Evolutionary conservation across 1,140 invertebrate species (phyloP).

Genomic region (Macrostomum lignano): DNA sequence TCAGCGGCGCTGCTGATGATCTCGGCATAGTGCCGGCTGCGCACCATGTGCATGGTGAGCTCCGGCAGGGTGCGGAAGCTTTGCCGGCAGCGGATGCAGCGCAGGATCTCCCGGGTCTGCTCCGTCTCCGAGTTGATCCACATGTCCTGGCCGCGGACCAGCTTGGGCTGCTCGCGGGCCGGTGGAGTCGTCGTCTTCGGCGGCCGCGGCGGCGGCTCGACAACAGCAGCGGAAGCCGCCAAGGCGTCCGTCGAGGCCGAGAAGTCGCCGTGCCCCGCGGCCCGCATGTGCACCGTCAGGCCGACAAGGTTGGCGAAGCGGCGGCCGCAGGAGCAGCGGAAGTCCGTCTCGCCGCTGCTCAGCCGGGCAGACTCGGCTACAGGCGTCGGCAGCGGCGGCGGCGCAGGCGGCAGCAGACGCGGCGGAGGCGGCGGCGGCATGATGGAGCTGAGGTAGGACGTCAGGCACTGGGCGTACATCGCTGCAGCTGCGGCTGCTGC

Average conservation of each 20-base stretch:
- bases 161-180: constrained; percentile 32
- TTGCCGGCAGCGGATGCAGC: constrained; percentile 95
- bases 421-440: no score
- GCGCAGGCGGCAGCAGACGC: no score
- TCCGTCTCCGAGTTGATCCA: constrained; percentile 90
- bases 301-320: constrained; percentile 4
- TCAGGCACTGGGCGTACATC: no score
- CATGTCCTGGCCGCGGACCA: constrained; percentile 83
- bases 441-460: no score
- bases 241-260: no score
- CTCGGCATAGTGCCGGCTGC: constrained; percentile 89
- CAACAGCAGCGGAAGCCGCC: no score
- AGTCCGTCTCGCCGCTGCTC: constrained; percentile 3
- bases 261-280: neutral
- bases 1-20: constrained; percentile 21
- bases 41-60: constrained; percentile 91
- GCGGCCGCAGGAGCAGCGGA: constrained; percentile 2
- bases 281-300: constrained; percentile 5
- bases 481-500: no score
- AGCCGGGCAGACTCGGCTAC: no score
- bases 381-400: no score
- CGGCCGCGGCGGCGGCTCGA: no score
- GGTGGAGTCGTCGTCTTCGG: constrained; percentile 2
- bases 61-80: constrained; percentile 71
- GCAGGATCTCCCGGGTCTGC: constrained; percentile 76